Conservation (phyloP, 2,888 invertebrate species). For the Colostygia pectinataria region DNA sequence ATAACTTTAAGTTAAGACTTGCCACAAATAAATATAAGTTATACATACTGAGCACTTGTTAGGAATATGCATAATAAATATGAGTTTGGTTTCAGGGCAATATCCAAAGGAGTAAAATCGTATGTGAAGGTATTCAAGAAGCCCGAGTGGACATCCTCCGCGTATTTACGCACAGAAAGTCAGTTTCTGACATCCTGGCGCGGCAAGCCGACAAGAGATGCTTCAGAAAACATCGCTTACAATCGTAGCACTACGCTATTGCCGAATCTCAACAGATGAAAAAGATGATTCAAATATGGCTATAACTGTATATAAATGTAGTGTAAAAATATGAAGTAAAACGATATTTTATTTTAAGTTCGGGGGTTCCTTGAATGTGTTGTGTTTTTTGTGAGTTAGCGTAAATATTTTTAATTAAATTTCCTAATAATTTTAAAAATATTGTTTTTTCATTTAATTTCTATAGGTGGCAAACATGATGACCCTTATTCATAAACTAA, state of each 20-base stretch:
- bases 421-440: conserved; percentile 17
- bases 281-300: conserved; percentile 30
- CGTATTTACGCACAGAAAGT: conserved; percentile 95
- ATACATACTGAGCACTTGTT: no score
- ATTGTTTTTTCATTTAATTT: conserved; percentile 5
- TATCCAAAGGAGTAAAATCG: conserved; percentile 96
- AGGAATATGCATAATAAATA: no score
- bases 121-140: conserved; percentile 95
- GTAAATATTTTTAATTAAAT: conserved; percentile 58
- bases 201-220: conserved; percentile 96
- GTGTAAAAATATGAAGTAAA: conserved; percentile 42
- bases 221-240: conserved; percentile 94
- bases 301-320: conserved; percentile 52
- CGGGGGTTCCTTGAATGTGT: conserved; percentile 61
- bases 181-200: conserved; percentile 94
- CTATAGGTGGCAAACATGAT: no score
- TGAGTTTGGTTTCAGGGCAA: conserved; percentile 95
- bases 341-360: conserved; percentile 49
- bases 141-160: conserved; percentile 94
- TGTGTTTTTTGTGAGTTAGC: conserved; percentile 60
- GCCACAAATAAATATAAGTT: no score
- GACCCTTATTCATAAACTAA: no score
- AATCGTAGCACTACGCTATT: conserved; percentile 61
- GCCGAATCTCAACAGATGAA: conserved; percentile 35
- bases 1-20: no score